Conservation (phyloP, 2,113 vertebrate species). For the Clupea harengus region DNA sequence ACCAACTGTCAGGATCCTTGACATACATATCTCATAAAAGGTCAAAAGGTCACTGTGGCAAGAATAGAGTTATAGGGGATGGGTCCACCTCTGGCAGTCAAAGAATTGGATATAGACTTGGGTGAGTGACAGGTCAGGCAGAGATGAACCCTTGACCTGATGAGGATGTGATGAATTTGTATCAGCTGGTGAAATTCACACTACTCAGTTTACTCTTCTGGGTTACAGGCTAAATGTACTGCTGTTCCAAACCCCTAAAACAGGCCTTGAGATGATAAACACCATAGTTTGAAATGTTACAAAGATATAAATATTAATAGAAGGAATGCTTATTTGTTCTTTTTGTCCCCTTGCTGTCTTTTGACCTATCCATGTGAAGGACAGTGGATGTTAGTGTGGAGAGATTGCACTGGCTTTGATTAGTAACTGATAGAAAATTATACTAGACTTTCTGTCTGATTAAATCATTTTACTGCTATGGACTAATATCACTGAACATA, state of each 20-base stretch:
- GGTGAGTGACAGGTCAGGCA: background rate
- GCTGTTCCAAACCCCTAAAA: background rate
- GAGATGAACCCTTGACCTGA: background rate
- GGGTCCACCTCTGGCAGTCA: background rate
- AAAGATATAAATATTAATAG: background rate
- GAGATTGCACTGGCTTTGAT: too few relatives aligned
- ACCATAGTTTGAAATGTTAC: background rate
- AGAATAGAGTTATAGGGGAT: background rate
- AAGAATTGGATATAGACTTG: background rate
- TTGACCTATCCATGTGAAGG: too few relatives aligned
- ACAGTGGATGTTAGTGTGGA: too few relatives aligned
- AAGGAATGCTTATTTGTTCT: too few relatives aligned
- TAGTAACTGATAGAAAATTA: too few relatives aligned
- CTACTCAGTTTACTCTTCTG: background rate
- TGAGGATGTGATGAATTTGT: too few relatives aligned
- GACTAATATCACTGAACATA: background rate
- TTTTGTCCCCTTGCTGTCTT: too few relatives aligned
- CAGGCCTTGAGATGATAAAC: background rate
- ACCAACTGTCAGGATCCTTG: too few relatives aligned
- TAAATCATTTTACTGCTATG: background rate
- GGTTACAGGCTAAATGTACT: background rate
- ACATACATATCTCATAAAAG: background rate
- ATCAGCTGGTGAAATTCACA: background rate
- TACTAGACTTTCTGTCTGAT: too few relatives aligned
- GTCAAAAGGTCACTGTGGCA: background rate